Evolutionary conservation across 23 tunicate species (phyloP).

Genomic region (Halocynthia roretzi): DNA sequence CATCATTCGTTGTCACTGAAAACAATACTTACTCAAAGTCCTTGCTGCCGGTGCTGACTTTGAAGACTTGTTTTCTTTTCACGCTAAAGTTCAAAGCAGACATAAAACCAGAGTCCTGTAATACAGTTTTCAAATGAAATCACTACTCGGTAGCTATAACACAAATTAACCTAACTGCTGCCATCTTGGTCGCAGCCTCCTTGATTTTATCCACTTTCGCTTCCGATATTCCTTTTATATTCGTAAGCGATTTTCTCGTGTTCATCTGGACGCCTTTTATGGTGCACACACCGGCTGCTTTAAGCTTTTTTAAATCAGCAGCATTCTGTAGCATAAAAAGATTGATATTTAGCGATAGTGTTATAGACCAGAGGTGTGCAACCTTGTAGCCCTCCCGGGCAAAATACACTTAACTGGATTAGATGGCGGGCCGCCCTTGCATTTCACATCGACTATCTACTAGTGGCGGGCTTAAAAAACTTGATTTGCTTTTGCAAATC

Average conservation of each 20-base stretch:
- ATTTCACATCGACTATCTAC: too few relatives aligned
- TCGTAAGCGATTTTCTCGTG: slow-evolving; percentile 66
- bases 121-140: background rate
- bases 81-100: slow-evolving; percentile 79
- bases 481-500: too few relatives aligned
- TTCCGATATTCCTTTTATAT: slow-evolving; percentile 97
- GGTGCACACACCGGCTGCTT: slow-evolving; percentile 88
- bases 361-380: too few relatives aligned
- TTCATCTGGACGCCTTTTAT: slow-evolving; percentile 96
- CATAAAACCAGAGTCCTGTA: slow-evolving; percentile 57
- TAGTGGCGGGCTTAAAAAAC: too few relatives aligned
- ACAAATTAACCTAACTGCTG: slow-evolving; percentile 14
- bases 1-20: background rate
- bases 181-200: slow-evolving; percentile 87
- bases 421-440: too few relatives aligned
- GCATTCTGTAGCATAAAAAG: slow-evolving; percentile 31
- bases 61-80: slow-evolving; percentile 81
- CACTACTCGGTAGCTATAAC: background rate
- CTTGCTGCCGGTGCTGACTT: slow-evolving; percentile 78
- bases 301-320: slow-evolving; percentile 85
- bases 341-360: too few relatives aligned
- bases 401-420: too few relatives aligned
- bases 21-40: slow-evolving; percentile 62
- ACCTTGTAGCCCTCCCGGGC: too few relatives aligned
- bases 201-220: slow-evolving; percentile 97